Evolutionary conservation across 2,888 invertebrate genomes (phyloP).

Genomic region (Hypercompe scribonia): DNA sequence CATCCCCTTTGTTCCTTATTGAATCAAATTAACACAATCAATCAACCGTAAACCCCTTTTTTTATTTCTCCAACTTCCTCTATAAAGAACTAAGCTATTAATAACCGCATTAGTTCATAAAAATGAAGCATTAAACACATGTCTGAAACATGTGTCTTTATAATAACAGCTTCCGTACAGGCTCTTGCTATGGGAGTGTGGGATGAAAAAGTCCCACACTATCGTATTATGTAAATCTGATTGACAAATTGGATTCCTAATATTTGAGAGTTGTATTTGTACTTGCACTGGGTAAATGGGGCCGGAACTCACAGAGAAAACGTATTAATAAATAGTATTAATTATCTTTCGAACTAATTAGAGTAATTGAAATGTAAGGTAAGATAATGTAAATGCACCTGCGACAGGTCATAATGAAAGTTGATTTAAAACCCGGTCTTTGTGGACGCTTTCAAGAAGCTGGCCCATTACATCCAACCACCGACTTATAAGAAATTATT

Average conservation of each 20-base stretch:
- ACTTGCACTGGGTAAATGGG: constrained; percentile 52
- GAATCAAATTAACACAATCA: constrained; percentile 27
- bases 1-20: constrained; percentile 10
- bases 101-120: constrained; percentile 36
- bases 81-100: constrained; percentile 21
- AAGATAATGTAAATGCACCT: constrained; percentile 12
- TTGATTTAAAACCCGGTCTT: constrained; percentile 6
- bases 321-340: constrained; percentile 15
- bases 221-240: constrained; percentile 57
- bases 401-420: not conserved
- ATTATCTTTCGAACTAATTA: not conserved
- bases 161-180: constrained; percentile 43
- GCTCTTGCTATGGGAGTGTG: constrained; percentile 28
- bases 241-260: constrained; percentile 59
- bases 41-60: constrained; percentile 25
- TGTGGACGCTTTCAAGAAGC: not conserved
- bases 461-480: not conserved
- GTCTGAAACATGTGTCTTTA: constrained; percentile 39
- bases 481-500: constrained; percentile 9
- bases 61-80: constrained; percentile 28
- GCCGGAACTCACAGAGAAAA: constrained; percentile 21
- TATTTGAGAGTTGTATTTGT: constrained; percentile 52
- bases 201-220: constrained; percentile 33
- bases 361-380: constrained; percentile 3
- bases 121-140: constrained; percentile 47